Percentiles rank a stretch among this genome's conserved stretches.
These are phyloP conservation scores for Smutsia gigantea DNA, from an alignment of 2,797 vertebrate species.

Conservation along the genomic window DNA sequence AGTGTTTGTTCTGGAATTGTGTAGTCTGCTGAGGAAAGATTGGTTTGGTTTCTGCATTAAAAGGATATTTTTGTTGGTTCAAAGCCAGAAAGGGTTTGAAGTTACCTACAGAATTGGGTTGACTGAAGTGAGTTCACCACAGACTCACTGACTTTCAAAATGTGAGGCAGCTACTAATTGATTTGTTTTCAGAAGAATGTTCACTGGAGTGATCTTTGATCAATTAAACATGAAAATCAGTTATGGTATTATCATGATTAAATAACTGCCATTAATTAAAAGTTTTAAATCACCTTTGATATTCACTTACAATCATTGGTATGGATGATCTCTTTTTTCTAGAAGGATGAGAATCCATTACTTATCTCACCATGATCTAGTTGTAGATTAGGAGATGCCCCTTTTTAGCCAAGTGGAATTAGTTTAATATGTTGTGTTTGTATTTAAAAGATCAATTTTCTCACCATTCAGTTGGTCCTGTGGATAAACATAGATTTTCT, in stretches of 20 bases:
- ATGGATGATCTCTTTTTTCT: neutral
- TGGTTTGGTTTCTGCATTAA: neutral
- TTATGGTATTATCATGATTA: neutral
- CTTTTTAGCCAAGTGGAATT: neutral
- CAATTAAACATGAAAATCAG: neutral
- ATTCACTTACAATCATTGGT: neutral
- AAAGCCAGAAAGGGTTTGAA: neutral
- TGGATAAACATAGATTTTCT: neutral
- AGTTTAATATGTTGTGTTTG: conserved; percentile 2
- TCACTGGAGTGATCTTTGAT: neutral
- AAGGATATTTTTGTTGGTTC: neutral
- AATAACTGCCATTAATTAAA: conserved; percentile 12
- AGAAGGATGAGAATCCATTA: neutral
- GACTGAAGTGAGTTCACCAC: neutral
- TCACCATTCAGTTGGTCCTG: neutral
- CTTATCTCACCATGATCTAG: neutral
- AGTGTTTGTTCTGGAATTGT: neutral
- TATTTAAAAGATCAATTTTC: neutral
- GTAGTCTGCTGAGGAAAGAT: neutral
- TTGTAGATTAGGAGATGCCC: neutral
- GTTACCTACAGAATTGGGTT: neutral
- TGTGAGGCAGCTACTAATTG: neutral
- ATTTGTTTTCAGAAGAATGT: conserved; percentile 30
- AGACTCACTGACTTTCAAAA: conserved; percentile 9
- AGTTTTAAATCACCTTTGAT: neutral